Conservation (phyloP, 2,888 invertebrate species). For the Sisyra nigra region DNA sequence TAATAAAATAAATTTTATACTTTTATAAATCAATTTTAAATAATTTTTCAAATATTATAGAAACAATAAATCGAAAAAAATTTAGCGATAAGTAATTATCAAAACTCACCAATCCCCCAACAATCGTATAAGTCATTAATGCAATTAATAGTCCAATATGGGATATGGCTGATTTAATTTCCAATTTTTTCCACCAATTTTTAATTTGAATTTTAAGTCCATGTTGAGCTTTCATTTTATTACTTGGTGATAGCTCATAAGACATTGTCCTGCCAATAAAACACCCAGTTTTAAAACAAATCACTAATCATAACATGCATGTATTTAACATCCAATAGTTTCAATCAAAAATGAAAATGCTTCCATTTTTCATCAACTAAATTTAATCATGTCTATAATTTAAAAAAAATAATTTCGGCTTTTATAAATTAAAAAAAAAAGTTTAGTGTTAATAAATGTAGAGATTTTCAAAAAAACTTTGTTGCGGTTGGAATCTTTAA, state of each 20-base stretch:
- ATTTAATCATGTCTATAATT: neutral
- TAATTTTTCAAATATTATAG: too few species aligned
- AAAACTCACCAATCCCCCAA: slow-evolving; percentile 60
- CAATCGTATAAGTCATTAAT: slow-evolving; percentile 59
- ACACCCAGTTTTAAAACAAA: too few species aligned
- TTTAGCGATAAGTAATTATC: too few species aligned
- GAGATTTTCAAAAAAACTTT: too few species aligned
- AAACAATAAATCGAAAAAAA: too few species aligned
- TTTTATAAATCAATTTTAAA: too few species aligned
- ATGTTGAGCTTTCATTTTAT: neutral
- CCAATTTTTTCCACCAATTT: slow-evolving; percentile 35
- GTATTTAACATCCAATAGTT: neutral
- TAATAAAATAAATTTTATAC: too few species aligned
- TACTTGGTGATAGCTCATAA: neutral
- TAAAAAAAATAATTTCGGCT: too few species aligned
- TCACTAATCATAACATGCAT: neutral
- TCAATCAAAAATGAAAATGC: too few species aligned
- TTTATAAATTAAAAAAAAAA: too few species aligned
- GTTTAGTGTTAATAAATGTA: too few species aligned
- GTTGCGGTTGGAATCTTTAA: too few species aligned
- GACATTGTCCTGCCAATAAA: neutral
- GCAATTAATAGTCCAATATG: slow-evolving; percentile 60
- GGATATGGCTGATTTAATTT: slow-evolving; percentile 48
- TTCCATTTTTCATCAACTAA: neutral
- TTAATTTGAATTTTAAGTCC: slow-evolving; percentile 15